Conservation (phyloP, 2,113 vertebrate species). For the Plecturocebus donacophilus region DNA sequence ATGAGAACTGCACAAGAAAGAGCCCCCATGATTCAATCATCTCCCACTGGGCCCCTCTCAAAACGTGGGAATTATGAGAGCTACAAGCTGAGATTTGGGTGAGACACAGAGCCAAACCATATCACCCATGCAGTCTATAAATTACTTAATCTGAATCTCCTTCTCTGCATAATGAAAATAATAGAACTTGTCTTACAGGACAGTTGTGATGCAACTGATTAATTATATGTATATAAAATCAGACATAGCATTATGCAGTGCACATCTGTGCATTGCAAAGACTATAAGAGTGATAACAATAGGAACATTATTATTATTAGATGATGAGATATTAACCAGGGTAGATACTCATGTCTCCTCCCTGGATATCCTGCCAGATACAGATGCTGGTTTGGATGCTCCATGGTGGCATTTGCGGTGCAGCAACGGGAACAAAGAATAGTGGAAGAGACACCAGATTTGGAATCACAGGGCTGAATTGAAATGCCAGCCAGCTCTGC, state of each 20-base stretch:
- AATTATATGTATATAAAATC: not conserved
- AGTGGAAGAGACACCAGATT: not conserved
- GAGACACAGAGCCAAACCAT: too few species aligned
- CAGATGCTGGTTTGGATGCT: not conserved
- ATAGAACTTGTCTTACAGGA: not conserved
- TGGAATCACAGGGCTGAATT: not conserved
- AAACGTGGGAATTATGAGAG: too few species aligned
- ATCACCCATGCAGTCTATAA: not conserved
- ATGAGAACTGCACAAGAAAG: too few species aligned
- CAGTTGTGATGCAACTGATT: not conserved
- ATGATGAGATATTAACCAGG: not conserved
- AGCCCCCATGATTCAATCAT: too few species aligned
- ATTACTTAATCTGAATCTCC: not conserved
- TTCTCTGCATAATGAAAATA: not conserved
- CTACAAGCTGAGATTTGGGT: too few species aligned
- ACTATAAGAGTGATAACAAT: not conserved
- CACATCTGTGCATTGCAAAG: not conserved
- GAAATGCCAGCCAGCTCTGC: not conserved
- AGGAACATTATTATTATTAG: not conserved
- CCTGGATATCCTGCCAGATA: too few species aligned
- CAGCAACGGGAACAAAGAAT: not conserved
- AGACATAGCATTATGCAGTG: not conserved
- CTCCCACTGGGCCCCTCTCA: too few species aligned
- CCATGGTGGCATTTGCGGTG: not conserved
- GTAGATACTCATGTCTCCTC: not conserved